Evolutionary conservation across 2,888 invertebrate species (phyloP).

Genomic region (Diplazon laetatorius): DNA sequence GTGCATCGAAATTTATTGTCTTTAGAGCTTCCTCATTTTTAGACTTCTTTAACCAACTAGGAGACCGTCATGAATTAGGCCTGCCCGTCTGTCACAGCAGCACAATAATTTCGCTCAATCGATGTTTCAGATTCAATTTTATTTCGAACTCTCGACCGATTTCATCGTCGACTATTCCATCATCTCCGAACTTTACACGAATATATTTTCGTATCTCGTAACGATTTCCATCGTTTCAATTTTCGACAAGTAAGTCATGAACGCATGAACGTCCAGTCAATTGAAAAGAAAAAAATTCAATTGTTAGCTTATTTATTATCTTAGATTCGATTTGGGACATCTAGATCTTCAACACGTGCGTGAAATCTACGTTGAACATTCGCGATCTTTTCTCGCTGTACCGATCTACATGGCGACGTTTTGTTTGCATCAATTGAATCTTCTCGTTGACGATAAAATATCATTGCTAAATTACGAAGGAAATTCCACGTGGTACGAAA

Average conservation of each 20-base stretch:
- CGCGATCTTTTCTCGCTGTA: conserved; percentile 73
- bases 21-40: no score
- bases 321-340: conserved; percentile 77
- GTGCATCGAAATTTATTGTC: no score
- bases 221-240: conserved; percentile 74
- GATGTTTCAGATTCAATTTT: conserved; percentile 72
- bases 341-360: conserved; percentile 73
- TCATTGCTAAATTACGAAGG: conserved; percentile 69
- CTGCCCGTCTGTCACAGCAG: no score
- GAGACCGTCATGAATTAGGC: no score
- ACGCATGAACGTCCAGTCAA: not conserved
- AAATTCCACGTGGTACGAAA: conserved; percentile 31
- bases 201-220: conserved; percentile 75
- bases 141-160: conserved; percentile 70
- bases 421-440: conserved; percentile 75
- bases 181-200: conserved; percentile 75
- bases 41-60: no score
- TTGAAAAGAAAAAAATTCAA: not conserved
- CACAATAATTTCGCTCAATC: not conserved
- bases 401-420: conserved; percentile 77
- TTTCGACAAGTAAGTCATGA: conserved; percentile 76
- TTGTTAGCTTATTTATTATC: conserved; percentile 26
- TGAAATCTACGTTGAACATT: conserved; percentile 73
- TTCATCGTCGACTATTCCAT: conserved; percentile 72
- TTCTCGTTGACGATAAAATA: conserved; percentile 73